Percentiles rank a stretch among this genome's conserved stretches.
These are phyloP conservation scores for Lymantria dispar DNA, from an alignment of 2,888 invertebrate genomes.

Conservation along the genomic window DNA sequence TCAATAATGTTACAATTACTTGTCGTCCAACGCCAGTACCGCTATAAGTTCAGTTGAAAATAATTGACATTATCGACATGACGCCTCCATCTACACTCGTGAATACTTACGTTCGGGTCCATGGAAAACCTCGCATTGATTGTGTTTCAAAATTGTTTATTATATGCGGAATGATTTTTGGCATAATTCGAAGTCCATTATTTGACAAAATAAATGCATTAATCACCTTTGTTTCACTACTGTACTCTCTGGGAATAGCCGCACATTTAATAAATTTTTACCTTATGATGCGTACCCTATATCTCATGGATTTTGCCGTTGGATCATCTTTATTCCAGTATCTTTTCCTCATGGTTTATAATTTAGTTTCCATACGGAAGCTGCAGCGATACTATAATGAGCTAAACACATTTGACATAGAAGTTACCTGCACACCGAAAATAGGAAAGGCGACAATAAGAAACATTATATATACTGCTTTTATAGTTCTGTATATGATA, in stretches of 20 bases:
- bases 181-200: constrained; percentile 42
- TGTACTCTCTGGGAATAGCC: constrained; percentile 26
- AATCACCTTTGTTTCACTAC: constrained; percentile 23
- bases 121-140: constrained; percentile 39
- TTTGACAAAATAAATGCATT: constrained; percentile 27
- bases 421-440: constrained; percentile 45
- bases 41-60: constrained; percentile 9
- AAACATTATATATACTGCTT: constrained; percentile 31
- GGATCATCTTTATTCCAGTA: constrained; percentile 21
- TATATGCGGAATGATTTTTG: constrained; percentile 34
- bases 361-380: constrained; percentile 38
- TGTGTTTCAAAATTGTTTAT: constrained; percentile 46
- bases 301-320: constrained; percentile 14
- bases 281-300: background rate
- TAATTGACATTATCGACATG: constrained; percentile 26
- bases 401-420: constrained; percentile 47
- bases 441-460: constrained; percentile 35
- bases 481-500: constrained; percentile 25
- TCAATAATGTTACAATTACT: constrained; percentile 21
- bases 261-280: constrained; percentile 6
- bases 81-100: constrained; percentile 42
- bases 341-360: constrained; percentile 31
- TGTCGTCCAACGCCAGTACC: background rate
- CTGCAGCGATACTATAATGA: constrained; percentile 43
- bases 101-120: constrained; percentile 45